Evolutionary conservation across 2,113 vertebrate species (phyloP).

Genomic region (Tragelaphus imberbis): DNA sequence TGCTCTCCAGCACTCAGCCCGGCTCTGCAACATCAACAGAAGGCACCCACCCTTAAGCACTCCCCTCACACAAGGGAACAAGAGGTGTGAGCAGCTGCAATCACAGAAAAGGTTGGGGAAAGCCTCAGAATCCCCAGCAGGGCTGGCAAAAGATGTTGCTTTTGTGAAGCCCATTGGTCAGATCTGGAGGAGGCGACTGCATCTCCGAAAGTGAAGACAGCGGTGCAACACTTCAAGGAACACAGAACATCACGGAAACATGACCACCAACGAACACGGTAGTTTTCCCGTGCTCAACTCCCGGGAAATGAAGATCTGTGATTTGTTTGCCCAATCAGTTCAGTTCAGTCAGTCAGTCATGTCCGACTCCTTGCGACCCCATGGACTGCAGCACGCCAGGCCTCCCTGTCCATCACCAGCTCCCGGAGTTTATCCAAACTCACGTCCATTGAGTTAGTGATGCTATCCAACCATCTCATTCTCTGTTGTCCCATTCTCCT

Average conservation of each 20-base stretch:
- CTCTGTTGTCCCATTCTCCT: neutral
- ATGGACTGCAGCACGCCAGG: rapidly evolving
- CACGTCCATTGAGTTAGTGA: rapidly evolving
- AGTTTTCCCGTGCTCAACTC: neutral
- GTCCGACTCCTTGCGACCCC: rapidly evolving
- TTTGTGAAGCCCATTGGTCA: neutral
- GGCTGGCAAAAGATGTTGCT: neutral
- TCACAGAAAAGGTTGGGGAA: neutral
- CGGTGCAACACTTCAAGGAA: rapidly evolving
- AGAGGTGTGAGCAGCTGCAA: too few relatives aligned
- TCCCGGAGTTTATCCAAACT: neutral
- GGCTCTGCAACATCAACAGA: neutral
- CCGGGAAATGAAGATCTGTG: neutral
- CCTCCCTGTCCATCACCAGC: neutral
- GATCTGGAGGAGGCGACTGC: neutral
- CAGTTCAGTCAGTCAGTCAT: neutral
- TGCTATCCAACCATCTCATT: neutral
- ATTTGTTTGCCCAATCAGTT: neutral
- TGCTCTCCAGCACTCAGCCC: neutral
- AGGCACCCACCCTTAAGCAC: neutral
- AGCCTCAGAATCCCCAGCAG: neutral
- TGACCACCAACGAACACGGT: too few relatives aligned
- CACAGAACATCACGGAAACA: neutral
- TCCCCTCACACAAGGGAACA: neutral
- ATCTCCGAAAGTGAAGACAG: neutral